Conservation (phyloP, 2,888 invertebrate species). For the Pyrrhia umbra region DNA sequence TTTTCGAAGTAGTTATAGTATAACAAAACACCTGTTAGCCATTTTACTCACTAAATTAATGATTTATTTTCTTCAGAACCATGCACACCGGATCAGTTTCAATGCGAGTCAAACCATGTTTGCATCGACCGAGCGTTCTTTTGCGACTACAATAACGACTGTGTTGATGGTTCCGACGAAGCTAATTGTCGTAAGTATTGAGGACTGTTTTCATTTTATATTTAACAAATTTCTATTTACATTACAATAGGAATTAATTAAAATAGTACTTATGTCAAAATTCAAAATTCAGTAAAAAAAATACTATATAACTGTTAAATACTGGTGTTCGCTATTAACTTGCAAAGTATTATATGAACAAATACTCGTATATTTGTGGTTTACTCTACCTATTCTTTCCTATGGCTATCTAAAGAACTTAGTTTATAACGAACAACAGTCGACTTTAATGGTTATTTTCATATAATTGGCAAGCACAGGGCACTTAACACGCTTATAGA, state of each 20-base stretch:
- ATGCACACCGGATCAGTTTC: slow-evolving; percentile 67
- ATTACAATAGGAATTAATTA: neutral
- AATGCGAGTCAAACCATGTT: slow-evolving; percentile 83
- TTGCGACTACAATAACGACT: slow-evolving; percentile 91
- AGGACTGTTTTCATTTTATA: neutral
- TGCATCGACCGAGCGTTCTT: slow-evolving; percentile 91
- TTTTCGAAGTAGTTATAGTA: no score
- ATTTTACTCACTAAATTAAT: neutral
- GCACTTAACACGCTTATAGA: slow-evolving; percentile 54
- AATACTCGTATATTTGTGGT: no score
- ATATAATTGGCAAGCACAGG: slow-evolving; percentile 21
- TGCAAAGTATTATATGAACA: neutral
- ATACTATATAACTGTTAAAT: neutral
- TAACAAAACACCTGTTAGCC: no score
- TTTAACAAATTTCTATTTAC: neutral
- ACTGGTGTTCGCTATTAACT: neutral
- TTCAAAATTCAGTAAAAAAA: neutral
- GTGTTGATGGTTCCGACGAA: slow-evolving; percentile 92
- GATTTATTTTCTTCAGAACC: slow-evolving; percentile 41
- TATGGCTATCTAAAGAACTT: neutral
- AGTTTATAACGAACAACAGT: slow-evolving; percentile 36
- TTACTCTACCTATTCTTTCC: no score
- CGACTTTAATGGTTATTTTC: neutral
- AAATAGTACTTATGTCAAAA: neutral
- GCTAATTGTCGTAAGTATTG: slow-evolving; percentile 87